Base-by-base conservation (phyloP, 2,888 invertebrate genomes). In the Rhimphoctona megacephalus region DNA sequence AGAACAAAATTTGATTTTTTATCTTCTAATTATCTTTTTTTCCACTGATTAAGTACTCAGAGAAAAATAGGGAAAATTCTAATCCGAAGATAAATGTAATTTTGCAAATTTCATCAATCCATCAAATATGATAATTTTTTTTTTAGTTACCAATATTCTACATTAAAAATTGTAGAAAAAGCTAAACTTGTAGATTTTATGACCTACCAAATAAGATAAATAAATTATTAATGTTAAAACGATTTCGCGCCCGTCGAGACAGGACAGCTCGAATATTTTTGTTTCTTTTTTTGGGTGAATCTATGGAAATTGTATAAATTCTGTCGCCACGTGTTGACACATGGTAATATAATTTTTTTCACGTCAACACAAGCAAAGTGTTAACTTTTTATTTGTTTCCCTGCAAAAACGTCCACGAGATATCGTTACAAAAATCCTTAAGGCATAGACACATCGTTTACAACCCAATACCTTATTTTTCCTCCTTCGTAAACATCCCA, bases 401-500 rank as follows among this genome's bases (percentile, higher is more conserved):
- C 14, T 30, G 30, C 14, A 25, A 61, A 77, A 80, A 78, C 52
- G 67, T 83, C 77, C 77, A 78, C 83, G 83, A 77, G 46, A 43
- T 66, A 86, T 80, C 80, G 39, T 83, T 81, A 81, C 54, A 77
- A 86, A 85, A 86, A 79, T 85, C 73, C 83, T 86, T 83, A 83
- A 86, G 83, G 83, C 83, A 81, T 83, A 86, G 81, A 86, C 86
- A 81, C 72, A 83, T 86, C 76, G 66, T 77, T 79, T 86, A 86
- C 72, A 69, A 83, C 36, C 39, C 77, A 70, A 61, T 57, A 54
- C 64, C 80, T 66, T 82, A 76, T 67, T 49, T 77, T 22, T 46
- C 67, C 14, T 74, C 4, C 57, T 30, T 30, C 17, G 30, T 30
- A 61, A 49, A 19, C 49, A 49, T 49, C 1, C 49, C 49, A 6